Conservation (phyloP, 2,797 vertebrate species). For the Ataeniobius toweri region DNA sequence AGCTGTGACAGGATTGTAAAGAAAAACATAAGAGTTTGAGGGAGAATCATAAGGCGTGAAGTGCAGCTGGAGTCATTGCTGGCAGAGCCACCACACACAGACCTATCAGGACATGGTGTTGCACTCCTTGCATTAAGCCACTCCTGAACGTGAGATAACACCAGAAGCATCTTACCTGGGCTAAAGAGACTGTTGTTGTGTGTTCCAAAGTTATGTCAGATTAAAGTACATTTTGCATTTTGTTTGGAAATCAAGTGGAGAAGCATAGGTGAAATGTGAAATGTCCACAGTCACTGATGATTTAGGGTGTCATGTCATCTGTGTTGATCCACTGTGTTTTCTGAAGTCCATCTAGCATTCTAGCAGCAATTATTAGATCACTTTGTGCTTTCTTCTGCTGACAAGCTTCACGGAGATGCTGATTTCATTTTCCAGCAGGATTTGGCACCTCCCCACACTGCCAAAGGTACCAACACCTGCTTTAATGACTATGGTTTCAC, state of each 20-base stretch:
- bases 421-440: not conserved
- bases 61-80: not conserved
- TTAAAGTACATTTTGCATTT: not conserved
- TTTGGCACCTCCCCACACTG: no score
- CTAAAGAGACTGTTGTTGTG: not conserved
- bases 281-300: no score
- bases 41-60: not conserved
- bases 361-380: no score
- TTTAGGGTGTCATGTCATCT: no score
- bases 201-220: no score
- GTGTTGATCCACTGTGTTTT: no score
- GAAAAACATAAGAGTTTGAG: not conserved
- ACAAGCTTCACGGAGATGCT: not conserved
- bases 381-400: no score
- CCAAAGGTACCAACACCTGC: no score
- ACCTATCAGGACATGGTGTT: not conserved
- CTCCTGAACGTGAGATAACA: not conserved
- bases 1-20: not conserved
- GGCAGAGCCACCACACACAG: not conserved
- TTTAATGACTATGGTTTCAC: no score
- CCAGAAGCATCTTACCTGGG: not conserved
- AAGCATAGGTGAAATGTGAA: not conserved
- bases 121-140: not conserved
- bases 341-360: no score
- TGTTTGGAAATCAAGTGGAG: not conserved